Conservation (phyloP, 2,797 vertebrate species). For the Limosa lapponica region DNA sequence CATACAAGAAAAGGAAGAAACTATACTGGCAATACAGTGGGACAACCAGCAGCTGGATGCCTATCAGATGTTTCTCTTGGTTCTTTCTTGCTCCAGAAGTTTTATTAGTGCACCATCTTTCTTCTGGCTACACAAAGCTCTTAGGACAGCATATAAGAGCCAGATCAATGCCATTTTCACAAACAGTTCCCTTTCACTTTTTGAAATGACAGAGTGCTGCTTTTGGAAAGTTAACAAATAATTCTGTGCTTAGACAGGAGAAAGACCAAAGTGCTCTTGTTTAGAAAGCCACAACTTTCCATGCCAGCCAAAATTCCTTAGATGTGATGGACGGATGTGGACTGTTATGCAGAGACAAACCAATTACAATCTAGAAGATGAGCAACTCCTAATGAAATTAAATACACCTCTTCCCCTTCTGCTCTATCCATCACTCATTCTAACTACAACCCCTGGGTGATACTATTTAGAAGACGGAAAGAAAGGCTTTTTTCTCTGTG, state of each 20-base stretch:
- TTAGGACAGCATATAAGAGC: neutral
- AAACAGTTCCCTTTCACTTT: neutral
- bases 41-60: neutral
- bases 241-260: neutral
- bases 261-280: neutral
- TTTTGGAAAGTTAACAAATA: conserved; percentile 6
- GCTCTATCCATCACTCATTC: neutral
- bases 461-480: neutral
- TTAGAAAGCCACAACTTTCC: neutral
- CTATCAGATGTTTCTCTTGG: neutral
- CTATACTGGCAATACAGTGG: neutral
- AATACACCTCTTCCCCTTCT: neutral
- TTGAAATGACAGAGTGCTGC: neutral
- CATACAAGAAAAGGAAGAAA: neutral
- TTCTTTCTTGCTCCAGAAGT: neutral
- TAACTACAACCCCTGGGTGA: neutral
- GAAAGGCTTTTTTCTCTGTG: neutral
- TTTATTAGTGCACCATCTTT: neutral
- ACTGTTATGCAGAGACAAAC: neutral
- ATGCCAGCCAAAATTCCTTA: neutral
- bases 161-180: neutral
- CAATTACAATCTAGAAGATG: neutral
- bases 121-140: neutral
- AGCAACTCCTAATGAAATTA: conserved; percentile 27
- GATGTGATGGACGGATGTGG: neutral